Percentiles rank a stretch among this genome's conserved stretches.
phyloP scores from a whole-genome alignment of 2,797 vertebrate species.

The Phoebastria nigripes region DNA sequence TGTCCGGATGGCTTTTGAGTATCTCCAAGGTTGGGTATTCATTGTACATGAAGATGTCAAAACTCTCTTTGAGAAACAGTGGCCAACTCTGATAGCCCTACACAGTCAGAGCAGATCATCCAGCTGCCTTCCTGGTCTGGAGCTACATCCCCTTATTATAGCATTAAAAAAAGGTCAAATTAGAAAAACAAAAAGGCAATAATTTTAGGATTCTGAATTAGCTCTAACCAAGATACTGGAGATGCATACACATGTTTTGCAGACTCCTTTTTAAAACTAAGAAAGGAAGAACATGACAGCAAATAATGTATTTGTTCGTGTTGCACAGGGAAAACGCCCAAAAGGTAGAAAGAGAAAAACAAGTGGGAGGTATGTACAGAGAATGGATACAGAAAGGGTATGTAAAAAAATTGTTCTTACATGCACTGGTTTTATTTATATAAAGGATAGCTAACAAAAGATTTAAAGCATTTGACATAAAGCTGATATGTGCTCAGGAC shows the following conservation, averaged over 20 bases:
- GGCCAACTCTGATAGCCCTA: neutral
- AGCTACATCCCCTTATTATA: neutral
- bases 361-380: neutral
- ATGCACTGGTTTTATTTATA: neutral
- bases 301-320: neutral
- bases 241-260: neutral
- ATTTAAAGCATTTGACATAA: neutral
- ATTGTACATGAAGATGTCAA: neutral
- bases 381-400: neutral
- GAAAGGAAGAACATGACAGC: neutral
- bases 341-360: neutral
- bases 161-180: neutral
- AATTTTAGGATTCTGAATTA: neutral
- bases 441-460: neutral
- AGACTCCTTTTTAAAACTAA: neutral
- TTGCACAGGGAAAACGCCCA: neutral
- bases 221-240: neutral
- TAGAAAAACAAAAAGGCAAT: neutral
- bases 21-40: neutral
- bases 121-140: neutral
- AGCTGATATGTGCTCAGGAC: neutral
- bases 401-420: neutral
- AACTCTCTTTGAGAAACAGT: neutral
- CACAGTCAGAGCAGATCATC: neutral
- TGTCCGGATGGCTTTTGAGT: neutral